Conservation (phyloP, 2,888 invertebrate genomes). For the Mythimna impura region DNA sequence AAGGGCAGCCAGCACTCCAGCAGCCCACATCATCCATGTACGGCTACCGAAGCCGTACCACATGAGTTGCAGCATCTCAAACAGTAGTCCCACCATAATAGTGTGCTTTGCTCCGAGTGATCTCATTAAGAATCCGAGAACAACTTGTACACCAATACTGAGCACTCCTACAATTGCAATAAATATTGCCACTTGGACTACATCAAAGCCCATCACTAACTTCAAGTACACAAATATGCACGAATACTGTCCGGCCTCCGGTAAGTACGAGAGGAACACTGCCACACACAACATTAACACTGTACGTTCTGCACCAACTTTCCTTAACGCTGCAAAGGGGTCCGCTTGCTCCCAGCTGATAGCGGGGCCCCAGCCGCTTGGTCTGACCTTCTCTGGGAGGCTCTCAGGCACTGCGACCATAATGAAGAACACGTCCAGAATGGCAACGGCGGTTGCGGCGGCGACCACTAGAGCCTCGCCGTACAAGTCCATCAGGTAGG, state of each 20-base stretch:
- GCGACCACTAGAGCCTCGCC: constrained; percentile 97
- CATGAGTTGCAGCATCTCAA: constrained; percentile 99
- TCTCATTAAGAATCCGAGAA: constrained; percentile 95
- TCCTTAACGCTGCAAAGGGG: constrained; percentile 97
- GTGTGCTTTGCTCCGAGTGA: constrained; percentile 98
- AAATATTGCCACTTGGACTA: constrained; percentile 98
- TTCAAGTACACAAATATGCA: constrained; percentile 99
- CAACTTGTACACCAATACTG: constrained; percentile 98
- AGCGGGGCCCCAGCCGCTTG: constrained; percentile 95
- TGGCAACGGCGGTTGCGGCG: constrained; percentile 98
- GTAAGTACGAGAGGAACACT: constrained; percentile 99
- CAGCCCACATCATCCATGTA: constrained; percentile 99
- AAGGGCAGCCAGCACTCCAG: constrained; percentile 98
- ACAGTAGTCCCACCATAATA: constrained; percentile 98
- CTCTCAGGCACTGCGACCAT: constrained; percentile 99
- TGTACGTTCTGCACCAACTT: constrained; percentile 98
- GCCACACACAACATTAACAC: constrained; percentile 99
- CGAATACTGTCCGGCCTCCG: constrained; percentile 99
- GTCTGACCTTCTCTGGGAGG: constrained; percentile 96
- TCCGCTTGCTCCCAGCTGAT: constrained; percentile 99
- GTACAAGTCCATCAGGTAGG: constrained; percentile 96
- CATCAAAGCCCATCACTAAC: constrained; percentile 98
- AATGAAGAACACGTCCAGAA: constrained; percentile 99
- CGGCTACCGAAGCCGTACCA: constrained; percentile 99
- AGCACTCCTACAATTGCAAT: constrained; percentile 99